Percentiles rank a stretch among this genome's conserved stretches.
Evolutionary conservation across 2,888 invertebrate species (phyloP).

Genomic region (Halocaridina rubra): DNA sequence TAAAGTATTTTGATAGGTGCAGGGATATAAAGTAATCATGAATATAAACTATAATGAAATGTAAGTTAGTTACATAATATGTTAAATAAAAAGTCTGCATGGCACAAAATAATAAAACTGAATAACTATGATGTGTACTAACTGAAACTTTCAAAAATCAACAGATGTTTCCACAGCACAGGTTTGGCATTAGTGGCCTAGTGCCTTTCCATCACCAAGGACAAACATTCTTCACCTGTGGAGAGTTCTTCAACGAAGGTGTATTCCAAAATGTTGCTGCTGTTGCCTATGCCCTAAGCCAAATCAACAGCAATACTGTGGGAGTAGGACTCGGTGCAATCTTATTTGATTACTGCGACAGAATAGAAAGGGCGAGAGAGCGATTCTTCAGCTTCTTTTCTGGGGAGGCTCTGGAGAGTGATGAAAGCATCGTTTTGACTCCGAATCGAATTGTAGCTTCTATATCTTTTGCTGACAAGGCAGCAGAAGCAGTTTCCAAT

Average conservation of each 20-base stretch:
- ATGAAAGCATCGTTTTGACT: constrained; percentile 37
- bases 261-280: constrained; percentile 69
- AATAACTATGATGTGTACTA: neutral
- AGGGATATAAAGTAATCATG: too few species aligned
- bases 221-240: constrained; percentile 67
- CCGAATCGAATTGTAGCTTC: constrained; percentile 66
- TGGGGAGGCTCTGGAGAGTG: constrained; percentile 65
- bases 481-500: constrained; percentile 67
- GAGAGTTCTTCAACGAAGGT: constrained; percentile 66
- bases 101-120: neutral
- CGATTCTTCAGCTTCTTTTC: constrained; percentile 68
- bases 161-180: constrained; percentile 64
- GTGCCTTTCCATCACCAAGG: constrained; percentile 66
- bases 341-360: constrained; percentile 68
- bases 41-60: too few species aligned
- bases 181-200: constrained; percentile 65
- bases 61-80: too few species aligned
- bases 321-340: constrained; percentile 66
- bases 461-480: constrained; percentile 67
- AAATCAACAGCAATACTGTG: constrained; percentile 67
- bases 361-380: constrained; percentile 67
- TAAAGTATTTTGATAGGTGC: too few species aligned
- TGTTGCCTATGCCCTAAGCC: constrained; percentile 69
- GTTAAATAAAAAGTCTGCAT: too few species aligned
- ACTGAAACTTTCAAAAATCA: neutral